Percentiles rank a stretch among this genome's conserved stretches.
These are phyloP conservation scores for Malurus alboscapulatus DNA, from an alignment of 2,113 vertebrate genomes.

Conservation along the genomic window DNA sequence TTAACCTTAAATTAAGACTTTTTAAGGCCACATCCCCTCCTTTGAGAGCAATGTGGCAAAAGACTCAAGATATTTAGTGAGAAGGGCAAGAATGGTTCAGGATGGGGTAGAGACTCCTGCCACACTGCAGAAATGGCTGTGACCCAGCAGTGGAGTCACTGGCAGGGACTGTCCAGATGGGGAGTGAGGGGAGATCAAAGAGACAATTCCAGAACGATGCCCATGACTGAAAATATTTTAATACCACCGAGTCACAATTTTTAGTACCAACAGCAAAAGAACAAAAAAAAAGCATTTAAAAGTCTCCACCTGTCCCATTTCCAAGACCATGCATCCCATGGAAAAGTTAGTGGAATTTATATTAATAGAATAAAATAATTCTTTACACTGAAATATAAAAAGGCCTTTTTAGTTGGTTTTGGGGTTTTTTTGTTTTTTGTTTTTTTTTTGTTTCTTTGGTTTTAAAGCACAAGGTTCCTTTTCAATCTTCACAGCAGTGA, in stretches of 20 bases:
- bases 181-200: not conserved
- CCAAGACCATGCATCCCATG: not conserved
- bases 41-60: rapidly evolving
- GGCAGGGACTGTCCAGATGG: not conserved
- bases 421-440: too few relatives aligned
- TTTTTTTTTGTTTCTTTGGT: not conserved
- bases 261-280: conserved; percentile 34
- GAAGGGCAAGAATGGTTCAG: rapidly evolving
- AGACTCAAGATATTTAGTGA: rapidly evolving
- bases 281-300: not conserved
- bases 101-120: not conserved
- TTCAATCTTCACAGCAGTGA: not conserved
- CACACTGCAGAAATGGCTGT: not conserved
- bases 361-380: not conserved
- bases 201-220: not conserved
- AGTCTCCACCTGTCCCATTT: not conserved
- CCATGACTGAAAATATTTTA: conserved; percentile 27
- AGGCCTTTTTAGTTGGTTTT: not conserved
- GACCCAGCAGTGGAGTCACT: not conserved
- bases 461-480: not conserved
- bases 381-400: not conserved
- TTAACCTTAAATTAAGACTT: not conserved
- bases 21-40: not conserved
- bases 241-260: not conserved
- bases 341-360: not conserved